Conservation (phyloP, 2,797 vertebrate species). For the Limosa lapponica region DNA sequence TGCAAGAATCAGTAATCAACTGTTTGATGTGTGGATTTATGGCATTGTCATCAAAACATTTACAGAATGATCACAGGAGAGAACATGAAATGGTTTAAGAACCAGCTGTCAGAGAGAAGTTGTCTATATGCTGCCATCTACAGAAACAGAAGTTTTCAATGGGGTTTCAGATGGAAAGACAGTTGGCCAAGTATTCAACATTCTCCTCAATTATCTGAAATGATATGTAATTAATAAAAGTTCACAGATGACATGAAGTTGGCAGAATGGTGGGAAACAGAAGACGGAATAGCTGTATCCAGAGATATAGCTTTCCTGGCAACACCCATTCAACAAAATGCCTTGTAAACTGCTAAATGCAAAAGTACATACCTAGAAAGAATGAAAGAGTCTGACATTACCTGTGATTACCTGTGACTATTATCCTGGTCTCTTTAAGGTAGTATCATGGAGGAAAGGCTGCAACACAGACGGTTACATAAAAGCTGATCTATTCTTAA, state of each 20-base stretch:
- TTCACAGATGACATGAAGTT: neutral
- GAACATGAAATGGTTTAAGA: accelerated
- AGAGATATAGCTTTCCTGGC: neutral
- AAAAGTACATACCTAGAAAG: neutral
- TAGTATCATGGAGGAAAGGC: neutral
- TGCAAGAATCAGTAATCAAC: neutral
- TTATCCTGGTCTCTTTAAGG: neutral
- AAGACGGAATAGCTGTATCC: neutral
- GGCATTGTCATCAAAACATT: neutral
- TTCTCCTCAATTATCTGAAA: neutral
- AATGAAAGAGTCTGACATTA: neutral
- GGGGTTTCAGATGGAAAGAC: neutral
- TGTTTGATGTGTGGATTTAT: neutral
- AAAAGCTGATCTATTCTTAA: neutral
- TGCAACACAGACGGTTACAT: neutral
- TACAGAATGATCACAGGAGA: neutral
- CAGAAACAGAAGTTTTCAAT: neutral
- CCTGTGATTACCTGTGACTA: no score
- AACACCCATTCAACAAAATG: neutral
- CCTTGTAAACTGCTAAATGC: neutral
- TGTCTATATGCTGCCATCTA: slow-evolving; percentile 4
- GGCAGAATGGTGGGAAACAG: neutral
- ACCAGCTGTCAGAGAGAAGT: neutral
- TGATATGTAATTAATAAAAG: neutral
- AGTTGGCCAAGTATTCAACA: neutral